Conservation (phyloP, 2,888 invertebrate genomes). For the Portevinia maculata region DNA sequence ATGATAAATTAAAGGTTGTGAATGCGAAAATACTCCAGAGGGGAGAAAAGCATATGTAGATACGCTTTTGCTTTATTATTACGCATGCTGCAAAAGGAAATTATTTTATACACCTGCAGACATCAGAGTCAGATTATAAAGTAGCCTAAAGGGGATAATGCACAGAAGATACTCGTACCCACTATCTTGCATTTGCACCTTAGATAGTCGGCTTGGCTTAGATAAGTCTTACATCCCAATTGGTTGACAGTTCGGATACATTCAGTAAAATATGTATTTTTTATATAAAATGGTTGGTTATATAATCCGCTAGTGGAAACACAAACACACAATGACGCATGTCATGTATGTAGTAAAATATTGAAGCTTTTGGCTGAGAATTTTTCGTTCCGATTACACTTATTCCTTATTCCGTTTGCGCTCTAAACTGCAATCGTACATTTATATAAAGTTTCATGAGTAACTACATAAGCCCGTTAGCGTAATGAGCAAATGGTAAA, state of each 20-base stretch:
- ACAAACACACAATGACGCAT: background rate
- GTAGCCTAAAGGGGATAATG: conserved; percentile 14
- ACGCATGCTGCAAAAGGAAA: conserved; percentile 14
- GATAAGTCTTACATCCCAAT: conserved; percentile 15
- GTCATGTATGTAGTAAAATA: background rate
- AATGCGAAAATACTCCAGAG: background rate
- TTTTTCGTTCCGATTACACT: too few relatives aligned
- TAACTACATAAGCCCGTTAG: too few relatives aligned
- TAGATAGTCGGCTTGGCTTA: conserved; percentile 6
- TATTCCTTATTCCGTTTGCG: too few relatives aligned
- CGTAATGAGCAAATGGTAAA: too few relatives aligned
- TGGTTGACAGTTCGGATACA: conserved; percentile 3
- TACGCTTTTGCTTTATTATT: conserved; percentile 3
- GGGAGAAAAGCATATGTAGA: background rate
- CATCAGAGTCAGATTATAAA: background rate
- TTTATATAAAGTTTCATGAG: too few relatives aligned
- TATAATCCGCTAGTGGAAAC: background rate
- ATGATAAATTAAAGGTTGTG: conserved; percentile 15
- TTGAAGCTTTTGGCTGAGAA: too few relatives aligned
- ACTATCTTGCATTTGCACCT: background rate
- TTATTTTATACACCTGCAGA: conserved; percentile 2
- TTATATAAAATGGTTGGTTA: background rate
- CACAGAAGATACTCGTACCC: conserved; percentile 2
- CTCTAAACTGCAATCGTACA: too few relatives aligned
- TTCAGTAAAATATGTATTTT: conserved; percentile 2